phyloP scores from a whole-genome alignment of 1,140 invertebrate genomes.

The Saccostrea cuccullata region DNA sequence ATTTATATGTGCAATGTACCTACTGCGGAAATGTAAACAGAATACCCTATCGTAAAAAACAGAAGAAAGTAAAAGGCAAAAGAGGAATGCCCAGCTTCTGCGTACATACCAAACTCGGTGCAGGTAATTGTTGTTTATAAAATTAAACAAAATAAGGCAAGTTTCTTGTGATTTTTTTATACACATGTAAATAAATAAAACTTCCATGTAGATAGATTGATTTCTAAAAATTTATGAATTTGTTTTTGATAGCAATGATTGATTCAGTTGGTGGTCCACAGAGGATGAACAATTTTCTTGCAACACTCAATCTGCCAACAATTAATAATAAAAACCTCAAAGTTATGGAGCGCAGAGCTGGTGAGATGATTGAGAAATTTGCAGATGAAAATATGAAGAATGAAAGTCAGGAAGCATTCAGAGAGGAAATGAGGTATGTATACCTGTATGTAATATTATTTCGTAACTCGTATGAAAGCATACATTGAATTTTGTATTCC shows the following conservation, averaged over 20 bases:
- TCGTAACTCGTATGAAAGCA: no score
- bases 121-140: slow-evolving; percentile 14
- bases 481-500: no score
- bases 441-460: no score
- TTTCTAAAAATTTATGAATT: slow-evolving; percentile 2
- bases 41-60: background rate
- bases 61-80: background rate
- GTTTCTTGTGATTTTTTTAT: background rate
- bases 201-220: background rate
- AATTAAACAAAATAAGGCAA: background rate
- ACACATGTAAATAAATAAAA: background rate
- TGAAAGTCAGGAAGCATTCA: no score
- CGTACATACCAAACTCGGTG: slow-evolving; percentile 39
- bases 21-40: background rate
- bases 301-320: no score
- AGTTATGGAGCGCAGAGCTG: no score
- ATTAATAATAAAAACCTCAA: no score
- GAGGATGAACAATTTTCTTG: no score
- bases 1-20: slow-evolving; percentile 13
- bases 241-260: slow-evolving; percentile 30
- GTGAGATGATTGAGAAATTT: no score
- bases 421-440: no score
- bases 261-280: slow-evolving; percentile 37
- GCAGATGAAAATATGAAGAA: no score
- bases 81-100: slow-evolving; percentile 34